Evolutionary conservation across 2,888 invertebrate species (phyloP).

Genomic region (Seira sanloemensis): DNA sequence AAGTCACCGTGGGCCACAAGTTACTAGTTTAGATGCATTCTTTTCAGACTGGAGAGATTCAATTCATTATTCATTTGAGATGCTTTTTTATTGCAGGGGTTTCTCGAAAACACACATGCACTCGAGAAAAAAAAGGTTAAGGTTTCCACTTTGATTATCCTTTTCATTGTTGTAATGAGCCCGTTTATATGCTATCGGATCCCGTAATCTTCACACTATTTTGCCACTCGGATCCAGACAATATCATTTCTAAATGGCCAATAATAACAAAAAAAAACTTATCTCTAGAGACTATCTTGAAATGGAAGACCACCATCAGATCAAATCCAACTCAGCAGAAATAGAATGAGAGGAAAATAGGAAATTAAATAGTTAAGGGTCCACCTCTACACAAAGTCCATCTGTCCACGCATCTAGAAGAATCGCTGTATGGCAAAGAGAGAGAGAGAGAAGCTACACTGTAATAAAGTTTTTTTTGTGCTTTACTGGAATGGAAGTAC

Average conservation of each 20-base stretch:
- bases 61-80: too few relatives aligned
- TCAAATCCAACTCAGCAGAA: conserved; percentile 16
- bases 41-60: background rate
- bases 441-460: background rate
- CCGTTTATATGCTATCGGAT: conserved; percentile 46
- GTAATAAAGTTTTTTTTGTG: background rate
- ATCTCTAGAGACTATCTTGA: conserved; percentile 32
- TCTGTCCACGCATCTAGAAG: background rate
- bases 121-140: conserved; percentile 21
- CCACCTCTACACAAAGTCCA: background rate
- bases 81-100: too few relatives aligned
- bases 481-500: conserved; percentile 7
- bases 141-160: conserved; percentile 36
- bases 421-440: background rate
- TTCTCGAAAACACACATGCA: background rate
- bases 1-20: background rate
- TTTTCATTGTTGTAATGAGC: conserved; percentile 40
- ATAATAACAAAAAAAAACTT: background rate
- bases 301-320: conserved; percentile 36
- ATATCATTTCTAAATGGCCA: conserved; percentile 17
- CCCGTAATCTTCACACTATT: conserved; percentile 41
- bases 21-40: background rate
- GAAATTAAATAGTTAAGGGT: conserved; percentile 10
- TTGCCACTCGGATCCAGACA: conserved; percentile 10
- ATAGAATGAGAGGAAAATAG: conserved; percentile 6